Evolutionary conservation across 2,888 invertebrate species (phyloP).

Genomic region (Morinoia aosen): DNA sequence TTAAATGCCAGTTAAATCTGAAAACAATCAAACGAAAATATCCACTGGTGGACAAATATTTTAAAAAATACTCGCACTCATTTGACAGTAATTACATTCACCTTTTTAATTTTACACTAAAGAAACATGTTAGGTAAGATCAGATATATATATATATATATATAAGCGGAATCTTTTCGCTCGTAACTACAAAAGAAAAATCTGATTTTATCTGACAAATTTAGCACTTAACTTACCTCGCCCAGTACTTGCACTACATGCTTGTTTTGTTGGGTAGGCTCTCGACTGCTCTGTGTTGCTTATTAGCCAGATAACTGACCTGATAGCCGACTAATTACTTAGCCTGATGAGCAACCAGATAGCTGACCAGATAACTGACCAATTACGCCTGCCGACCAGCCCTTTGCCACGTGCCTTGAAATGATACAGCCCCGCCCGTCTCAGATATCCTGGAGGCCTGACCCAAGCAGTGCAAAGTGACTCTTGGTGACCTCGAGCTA

Average conservation of each 20-base stretch:
- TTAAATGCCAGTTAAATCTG: too few species aligned
- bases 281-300: neutral
- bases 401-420: neutral
- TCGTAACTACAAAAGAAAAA: neutral
- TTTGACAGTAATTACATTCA: neutral
- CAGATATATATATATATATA: neutral
- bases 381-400: neutral
- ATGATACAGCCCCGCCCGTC: neutral
- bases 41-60: neutral
- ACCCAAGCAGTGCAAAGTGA: too few species aligned
- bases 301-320: neutral
- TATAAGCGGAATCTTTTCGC: neutral
- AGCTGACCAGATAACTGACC: neutral
- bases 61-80: neutral
- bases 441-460: neutral
- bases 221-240: neutral
- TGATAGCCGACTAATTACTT: neutral
- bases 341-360: neutral
- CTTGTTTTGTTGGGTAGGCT: neutral
- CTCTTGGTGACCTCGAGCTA: neutral
- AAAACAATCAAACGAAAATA: too few species aligned
- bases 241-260: neutral
- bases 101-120: neutral
- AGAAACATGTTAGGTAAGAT: neutral
- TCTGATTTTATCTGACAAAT: neutral